A percentile compares a stretch with the other conserved stretches of the same genome.
These are phyloP conservation scores for Lophius americanus DNA, from an alignment of 2,797 vertebrate genomes.

Conservation along the genomic window DNA sequence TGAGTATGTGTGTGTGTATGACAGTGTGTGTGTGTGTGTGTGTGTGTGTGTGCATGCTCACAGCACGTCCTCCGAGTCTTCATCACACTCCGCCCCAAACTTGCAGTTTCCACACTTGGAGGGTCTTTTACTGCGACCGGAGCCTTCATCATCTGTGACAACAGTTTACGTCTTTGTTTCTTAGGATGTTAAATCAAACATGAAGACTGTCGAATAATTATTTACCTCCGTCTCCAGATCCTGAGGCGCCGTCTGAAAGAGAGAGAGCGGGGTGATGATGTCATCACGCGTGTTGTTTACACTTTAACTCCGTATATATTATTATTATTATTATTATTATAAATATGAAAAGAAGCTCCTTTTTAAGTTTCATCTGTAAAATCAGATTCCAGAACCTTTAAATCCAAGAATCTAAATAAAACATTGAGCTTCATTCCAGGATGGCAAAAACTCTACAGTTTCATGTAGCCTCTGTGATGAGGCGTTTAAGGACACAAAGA, in stretches of 20 bases:
- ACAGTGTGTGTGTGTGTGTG: conserved; percentile 8
- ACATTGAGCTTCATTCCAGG: too few species aligned
- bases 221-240: conserved; percentile 92
- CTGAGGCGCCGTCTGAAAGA: conserved; percentile 89
- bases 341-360: too few species aligned
- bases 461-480: background rate
- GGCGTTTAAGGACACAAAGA: background rate
- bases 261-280: conserved; percentile 1
- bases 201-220: background rate
- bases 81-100: conserved; percentile 98
- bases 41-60: conserved; percentile 72
- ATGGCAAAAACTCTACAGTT: too few species aligned
- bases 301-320: too few species aligned
- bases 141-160: conserved; percentile 90
- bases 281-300: background rate
- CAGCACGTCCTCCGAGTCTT: conserved; percentile 96
- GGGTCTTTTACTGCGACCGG: conserved; percentile 89
- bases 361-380: too few species aligned
- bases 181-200: background rate
- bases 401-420: too few species aligned
- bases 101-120: conserved; percentile 96
- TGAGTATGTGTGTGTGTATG: conserved; percentile 7
- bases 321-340: too few species aligned
- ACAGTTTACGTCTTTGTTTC: background rate
- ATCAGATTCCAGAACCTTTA: too few species aligned